A percentile compares a stretch with the other conserved stretches of the same genome.
phyloP scores from a whole-genome alignment of 2,797 vertebrate genomes.

The Scolopax bukidnonensis region DNA sequence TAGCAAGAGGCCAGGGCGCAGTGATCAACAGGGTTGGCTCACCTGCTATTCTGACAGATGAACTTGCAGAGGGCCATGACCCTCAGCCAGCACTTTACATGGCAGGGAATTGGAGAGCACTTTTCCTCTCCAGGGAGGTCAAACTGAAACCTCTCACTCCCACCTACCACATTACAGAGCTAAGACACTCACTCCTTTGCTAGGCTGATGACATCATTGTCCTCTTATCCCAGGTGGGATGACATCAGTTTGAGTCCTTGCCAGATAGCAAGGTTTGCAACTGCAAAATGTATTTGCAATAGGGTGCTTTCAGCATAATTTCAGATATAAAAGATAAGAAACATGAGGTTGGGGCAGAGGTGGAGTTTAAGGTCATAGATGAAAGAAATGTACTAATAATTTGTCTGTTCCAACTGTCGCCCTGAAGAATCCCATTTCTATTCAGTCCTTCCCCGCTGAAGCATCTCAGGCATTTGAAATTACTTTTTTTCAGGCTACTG shows the following conservation, averaged over 20 bases:
- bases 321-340: conserved; percentile 11
- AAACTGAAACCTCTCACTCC: neutral
- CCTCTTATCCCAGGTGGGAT: neutral
- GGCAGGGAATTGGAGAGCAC: neutral
- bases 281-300: neutral
- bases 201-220: neutral
- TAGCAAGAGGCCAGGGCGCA: neutral
- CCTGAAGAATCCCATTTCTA: neutral
- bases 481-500: neutral
- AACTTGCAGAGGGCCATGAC: neutral
- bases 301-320: neutral
- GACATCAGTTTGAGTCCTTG: neutral
- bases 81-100: neutral
- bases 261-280: neutral
- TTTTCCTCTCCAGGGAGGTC: neutral
- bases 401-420: neutral
- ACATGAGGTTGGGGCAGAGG: neutral
- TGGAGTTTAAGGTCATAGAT: neutral
- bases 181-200: neutral
- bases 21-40: rapidly evolving
- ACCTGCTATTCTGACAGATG: neutral
- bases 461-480: neutral
- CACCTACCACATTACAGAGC: neutral
- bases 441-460: neutral
- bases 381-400: neutral